These are phyloP conservation scores for Drosophila kepulauana DNA, from an alignment of 1,140 invertebrate species.

Conservation along the genomic window DNA sequence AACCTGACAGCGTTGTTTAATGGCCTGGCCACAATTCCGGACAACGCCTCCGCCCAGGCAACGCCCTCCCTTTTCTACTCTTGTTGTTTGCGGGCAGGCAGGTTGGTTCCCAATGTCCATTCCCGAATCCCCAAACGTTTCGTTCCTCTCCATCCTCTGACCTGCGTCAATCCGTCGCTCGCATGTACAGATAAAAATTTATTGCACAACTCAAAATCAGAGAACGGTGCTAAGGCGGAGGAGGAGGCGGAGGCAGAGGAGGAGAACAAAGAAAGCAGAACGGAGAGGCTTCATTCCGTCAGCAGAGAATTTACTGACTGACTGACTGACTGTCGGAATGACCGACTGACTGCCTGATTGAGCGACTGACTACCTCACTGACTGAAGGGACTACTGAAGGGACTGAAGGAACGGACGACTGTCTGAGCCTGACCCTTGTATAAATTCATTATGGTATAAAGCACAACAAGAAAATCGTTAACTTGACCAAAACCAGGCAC, in stretches of 20 bases:
- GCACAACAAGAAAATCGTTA: slow-evolving; percentile 72
- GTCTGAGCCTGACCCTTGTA: slow-evolving; percentile 18
- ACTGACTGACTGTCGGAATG: slow-evolving; percentile 8
- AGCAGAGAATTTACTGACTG: not conserved
- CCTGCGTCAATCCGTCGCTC: slow-evolving; percentile 44
- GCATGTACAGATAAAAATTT: slow-evolving; percentile 83
- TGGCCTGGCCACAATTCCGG: slow-evolving; percentile 64
- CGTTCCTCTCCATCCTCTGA: not conserved
- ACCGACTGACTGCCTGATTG: not conserved
- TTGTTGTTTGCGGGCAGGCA: not conserved
- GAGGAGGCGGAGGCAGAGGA: not conserved
- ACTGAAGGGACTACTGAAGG: not conserved
- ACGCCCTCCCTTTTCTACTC: not conserved
- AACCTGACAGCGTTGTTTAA: slow-evolving; percentile 80
- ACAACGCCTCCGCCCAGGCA: slow-evolving; percentile 34
- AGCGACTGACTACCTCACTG: not conserved
- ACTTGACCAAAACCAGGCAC: slow-evolving; percentile 54
- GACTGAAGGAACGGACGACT: not conserved
- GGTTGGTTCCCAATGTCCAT: not conserved
- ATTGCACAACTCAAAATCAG: slow-evolving; percentile 83
- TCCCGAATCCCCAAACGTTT: not conserved
- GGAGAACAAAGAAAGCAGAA: not conserved
- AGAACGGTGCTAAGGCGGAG: slow-evolving; percentile 19
- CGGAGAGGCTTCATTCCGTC: slow-evolving; percentile 4
- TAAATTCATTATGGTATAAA: slow-evolving; percentile 61